These are phyloP conservation scores for Siniperca knerii DNA, from an alignment of 2,113 vertebrate species.

Conservation along the genomic window DNA sequence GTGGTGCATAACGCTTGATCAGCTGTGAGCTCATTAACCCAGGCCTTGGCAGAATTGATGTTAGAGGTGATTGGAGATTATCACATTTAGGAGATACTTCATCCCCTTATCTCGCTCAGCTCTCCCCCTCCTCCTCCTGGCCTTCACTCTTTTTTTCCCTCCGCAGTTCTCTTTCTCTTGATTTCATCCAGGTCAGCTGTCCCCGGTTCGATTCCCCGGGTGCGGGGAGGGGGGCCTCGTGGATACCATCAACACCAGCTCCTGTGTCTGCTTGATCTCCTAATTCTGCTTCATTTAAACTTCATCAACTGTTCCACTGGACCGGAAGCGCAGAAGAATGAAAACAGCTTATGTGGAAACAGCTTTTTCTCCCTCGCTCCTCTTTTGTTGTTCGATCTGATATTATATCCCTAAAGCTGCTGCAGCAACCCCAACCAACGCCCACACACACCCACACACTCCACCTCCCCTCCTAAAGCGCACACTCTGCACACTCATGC, in stretches of 20 bases:
- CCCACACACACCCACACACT: conserved; percentile 13
- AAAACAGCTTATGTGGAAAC: conserved; percentile 84
- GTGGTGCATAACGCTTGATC: conserved; percentile 88
- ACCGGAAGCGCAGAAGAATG: conserved; percentile 95
- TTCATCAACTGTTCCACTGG: conserved; percentile 99
- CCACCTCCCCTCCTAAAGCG: conserved; percentile 2
- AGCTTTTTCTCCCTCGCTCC: conserved; percentile 65
- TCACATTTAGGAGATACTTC: conserved; percentile 93
- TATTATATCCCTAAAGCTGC: conserved; percentile 79
- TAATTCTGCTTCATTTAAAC: conserved; percentile 99
- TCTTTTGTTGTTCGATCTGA: conserved; percentile 85
- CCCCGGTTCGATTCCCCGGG: conserved; percentile 80
- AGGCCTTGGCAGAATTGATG: conserved; percentile 91
- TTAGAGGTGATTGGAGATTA: conserved; percentile 98
- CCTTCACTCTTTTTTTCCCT: conserved; percentile 2
- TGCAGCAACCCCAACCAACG: conserved; percentile 62
- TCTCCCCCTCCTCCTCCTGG: background rate
- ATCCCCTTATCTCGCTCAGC: conserved; percentile 71
- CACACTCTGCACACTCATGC: conserved; percentile 2
- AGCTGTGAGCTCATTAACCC: conserved; percentile 95
- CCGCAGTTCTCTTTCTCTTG: conserved; percentile 67
- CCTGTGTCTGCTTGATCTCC: conserved; percentile 91
- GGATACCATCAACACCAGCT: conserved; percentile 84
- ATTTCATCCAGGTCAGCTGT: conserved; percentile 86
- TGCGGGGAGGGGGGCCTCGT: conserved; percentile 66